phyloP scores from a whole-genome alignment of 1,140 invertebrate genomes.

The Antheraea mylitta region DNA sequence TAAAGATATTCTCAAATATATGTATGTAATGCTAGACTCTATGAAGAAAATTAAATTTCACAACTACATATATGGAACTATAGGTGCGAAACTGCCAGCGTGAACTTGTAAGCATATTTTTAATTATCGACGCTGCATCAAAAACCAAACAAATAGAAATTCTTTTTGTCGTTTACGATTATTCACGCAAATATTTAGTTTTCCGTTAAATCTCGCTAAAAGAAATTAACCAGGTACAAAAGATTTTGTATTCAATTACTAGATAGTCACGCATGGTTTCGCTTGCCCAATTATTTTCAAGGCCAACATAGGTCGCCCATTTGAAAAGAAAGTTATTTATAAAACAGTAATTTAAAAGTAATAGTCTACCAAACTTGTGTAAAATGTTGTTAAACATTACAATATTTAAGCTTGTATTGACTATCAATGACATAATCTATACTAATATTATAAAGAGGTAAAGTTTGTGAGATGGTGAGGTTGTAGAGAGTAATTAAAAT shows the following conservation, averaged over 20 bases:
- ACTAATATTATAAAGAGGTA: too few relatives aligned
- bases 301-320: not conserved
- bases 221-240: slow-evolving; percentile 11
- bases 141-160: slow-evolving; percentile 7
- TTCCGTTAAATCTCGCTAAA: not conserved
- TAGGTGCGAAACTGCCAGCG: not conserved
- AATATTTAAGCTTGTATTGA: too few relatives aligned
- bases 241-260: slow-evolving; percentile 1
- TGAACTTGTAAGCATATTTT: slow-evolving; percentile 9
- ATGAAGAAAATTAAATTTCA: not conserved
- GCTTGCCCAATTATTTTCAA: not conserved
- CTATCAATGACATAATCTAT: too few relatives aligned
- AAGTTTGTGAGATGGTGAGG: too few relatives aligned
- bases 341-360: too few relatives aligned
- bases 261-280: not conserved
- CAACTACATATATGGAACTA: not conserved
- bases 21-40: not conserved
- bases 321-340: too few relatives aligned
- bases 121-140: slow-evolving; percentile 11
- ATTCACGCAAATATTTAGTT: slow-evolving; percentile 8
- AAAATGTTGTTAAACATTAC: too few relatives aligned
- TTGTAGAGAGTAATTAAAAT: too few relatives aligned
- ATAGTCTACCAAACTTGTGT: too few relatives aligned
- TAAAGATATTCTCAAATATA: too few relatives aligned
- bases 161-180: slow-evolving; percentile 1